phyloP scores from a whole-genome alignment of 1,140 invertebrate species.

The Diorhabda carinulata region DNA sequence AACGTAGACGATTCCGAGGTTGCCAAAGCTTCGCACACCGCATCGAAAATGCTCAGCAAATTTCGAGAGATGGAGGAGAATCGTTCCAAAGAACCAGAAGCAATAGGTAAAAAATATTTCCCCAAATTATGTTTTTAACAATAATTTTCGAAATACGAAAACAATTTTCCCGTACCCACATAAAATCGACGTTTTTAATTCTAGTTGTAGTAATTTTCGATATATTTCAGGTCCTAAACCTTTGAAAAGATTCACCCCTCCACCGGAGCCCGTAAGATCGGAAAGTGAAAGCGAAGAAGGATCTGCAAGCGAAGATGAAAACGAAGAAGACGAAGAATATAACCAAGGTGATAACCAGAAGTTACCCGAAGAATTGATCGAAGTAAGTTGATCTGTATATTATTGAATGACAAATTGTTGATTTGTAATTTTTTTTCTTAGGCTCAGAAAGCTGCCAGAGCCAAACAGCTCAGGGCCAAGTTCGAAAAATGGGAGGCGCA shows the following conservation, averaged over 20 bases:
- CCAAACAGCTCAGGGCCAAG: slow-evolving; percentile 81
- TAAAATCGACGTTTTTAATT: no score
- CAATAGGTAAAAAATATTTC: slow-evolving; percentile 48
- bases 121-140: no score
- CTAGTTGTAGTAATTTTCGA: not conserved
- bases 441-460: slow-evolving; percentile 75
- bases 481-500: slow-evolving; percentile 87
- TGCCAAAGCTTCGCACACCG: slow-evolving; percentile 66
- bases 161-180: no score
- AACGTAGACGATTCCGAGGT: slow-evolving; percentile 53
- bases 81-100: slow-evolving; percentile 55
- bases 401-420: not conserved
- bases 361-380: slow-evolving; percentile 37
- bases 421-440: slow-evolving; percentile 49
- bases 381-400: slow-evolving; percentile 21
- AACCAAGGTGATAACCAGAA: slow-evolving; percentile 47
- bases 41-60: slow-evolving; percentile 76
- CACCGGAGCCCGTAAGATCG: slow-evolving; percentile 62
- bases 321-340: slow-evolving; percentile 55
- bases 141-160: not conserved
- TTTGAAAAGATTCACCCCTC: slow-evolving; percentile 83
- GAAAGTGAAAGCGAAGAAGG: slow-evolving; percentile 52
- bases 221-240: slow-evolving; percentile 64
- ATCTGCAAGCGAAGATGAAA: slow-evolving; percentile 49
- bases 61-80: slow-evolving; percentile 84